Base-by-base conservation (phyloP, 2,113 vertebrate genomes). In the Raphicerus campestris region DNA sequence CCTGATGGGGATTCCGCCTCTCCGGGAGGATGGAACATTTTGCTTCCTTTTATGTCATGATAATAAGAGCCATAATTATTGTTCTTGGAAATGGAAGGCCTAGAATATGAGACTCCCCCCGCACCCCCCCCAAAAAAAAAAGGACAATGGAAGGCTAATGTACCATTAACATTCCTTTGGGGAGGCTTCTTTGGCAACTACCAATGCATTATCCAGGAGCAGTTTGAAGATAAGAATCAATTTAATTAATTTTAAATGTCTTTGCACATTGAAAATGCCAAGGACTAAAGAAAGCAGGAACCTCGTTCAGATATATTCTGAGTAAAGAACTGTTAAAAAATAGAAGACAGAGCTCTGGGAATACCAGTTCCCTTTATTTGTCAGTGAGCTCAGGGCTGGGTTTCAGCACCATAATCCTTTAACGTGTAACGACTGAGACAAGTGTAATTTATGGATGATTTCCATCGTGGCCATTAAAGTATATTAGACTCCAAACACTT, bases 191-290 rank as follows among this genome's bases (percentile, higher is more conserved):
- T 91, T 92, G 92, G 90, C 86, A 98, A 92, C 61, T 80, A 58
- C 19, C 55, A 89, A 89, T 9, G n/a, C 58, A 95, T 89, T 97
- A 90, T 92, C 81, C 80, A 77, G 32, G 26, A 95, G 53, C 26
- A 82, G 51, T 77, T 49, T 92, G 66, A 95, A 96, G 87, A 96
- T 92, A 96, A 77, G 19, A 63, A 96, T 97, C 70, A 73, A 86
- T 88, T 96, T 94, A 97, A 97, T 97, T 97, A 92, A 95, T 96
- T 96, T 85, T 55, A 95, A 95, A 86, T 87, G 35, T 35, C 49
- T 96, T 92, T 97, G 42, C 61, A 94, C 56, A 70, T 45, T 58
- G 92, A 53, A 56, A 91, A 95, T 96, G 81, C 66, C 82, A 83
- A 93, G 35, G 6, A 58, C 75, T 73, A 45, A 81, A 75, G 49